Conservation (phyloP, 2,797 vertebrate species). For the Sarcoramphus papa region DNA sequence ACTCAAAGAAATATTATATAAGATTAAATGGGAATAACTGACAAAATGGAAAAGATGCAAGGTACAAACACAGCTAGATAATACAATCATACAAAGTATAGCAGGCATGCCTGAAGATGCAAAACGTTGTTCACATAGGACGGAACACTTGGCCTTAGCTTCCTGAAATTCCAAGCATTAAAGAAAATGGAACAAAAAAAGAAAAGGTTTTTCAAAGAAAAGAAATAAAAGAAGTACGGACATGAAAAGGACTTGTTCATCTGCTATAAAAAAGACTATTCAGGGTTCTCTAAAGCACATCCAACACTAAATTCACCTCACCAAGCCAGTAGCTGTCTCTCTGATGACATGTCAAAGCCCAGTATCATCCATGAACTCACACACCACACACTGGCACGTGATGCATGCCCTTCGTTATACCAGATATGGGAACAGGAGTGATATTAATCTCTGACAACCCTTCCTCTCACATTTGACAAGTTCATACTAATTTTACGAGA, state of each 20-base stretch:
- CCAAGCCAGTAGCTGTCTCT: background rate
- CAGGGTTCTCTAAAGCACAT: background rate
- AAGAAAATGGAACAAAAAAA: background rate
- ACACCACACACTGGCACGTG: background rate
- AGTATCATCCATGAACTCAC: background rate
- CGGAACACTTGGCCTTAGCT: background rate
- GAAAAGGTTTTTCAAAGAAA: background rate
- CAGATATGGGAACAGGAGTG: background rate
- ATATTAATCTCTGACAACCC: background rate
- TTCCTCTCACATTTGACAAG: background rate
- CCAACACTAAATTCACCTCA: background rate
- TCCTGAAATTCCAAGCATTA: background rate
- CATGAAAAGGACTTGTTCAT: background rate
- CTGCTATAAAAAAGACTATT: background rate
- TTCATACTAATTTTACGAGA: background rate
- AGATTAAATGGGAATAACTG: background rate
- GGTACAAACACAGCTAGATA: background rate
- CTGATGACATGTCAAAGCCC: background rate
- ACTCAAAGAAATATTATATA: background rate
- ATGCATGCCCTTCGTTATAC: background rate
- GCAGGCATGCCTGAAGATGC: background rate
- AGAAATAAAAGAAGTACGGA: background rate
- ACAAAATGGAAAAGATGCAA: background rate
- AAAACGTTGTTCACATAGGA: background rate
- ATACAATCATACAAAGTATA: background rate